phyloP scores from a whole-genome alignment of 2,797 vertebrate genomes.

The Notolepis coatsorum region DNA sequence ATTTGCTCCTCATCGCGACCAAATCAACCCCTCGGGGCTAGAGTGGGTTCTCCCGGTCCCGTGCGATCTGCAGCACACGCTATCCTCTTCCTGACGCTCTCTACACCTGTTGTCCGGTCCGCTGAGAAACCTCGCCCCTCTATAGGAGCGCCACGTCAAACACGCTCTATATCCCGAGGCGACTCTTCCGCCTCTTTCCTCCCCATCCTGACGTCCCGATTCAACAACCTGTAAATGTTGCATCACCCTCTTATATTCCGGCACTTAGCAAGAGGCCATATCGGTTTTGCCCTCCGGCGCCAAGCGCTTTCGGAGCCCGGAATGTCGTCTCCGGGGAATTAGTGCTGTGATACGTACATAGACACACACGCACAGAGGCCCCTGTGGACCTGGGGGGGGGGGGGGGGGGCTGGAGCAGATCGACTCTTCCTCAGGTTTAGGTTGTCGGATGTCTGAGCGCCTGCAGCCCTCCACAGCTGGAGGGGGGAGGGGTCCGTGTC shows the following conservation, averaged over 20 bases:
- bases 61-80: conserved; percentile 45
- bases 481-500: conserved; percentile 36
- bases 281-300: conserved; percentile 16
- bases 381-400: conserved; percentile 30
- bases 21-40: conserved; percentile 56
- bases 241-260: conserved; percentile 40
- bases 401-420: conserved; percentile 14
- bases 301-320: conserved; percentile 36
- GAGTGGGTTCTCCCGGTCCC: conserved; percentile 52
- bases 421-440: conserved; percentile 20
- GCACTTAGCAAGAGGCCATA: conserved; percentile 34
- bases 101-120: conserved; percentile 23
- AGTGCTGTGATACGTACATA: conserved; percentile 22
- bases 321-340: conserved; percentile 48
- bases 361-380: conserved; percentile 16
- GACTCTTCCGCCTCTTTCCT: not conserved
- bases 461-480: conserved; percentile 51
- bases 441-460: conserved; percentile 27
- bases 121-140: conserved; percentile 17
- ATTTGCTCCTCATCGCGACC: conserved; percentile 75
- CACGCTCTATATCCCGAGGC: conserved; percentile 7
- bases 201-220: conserved; percentile 37
- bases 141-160: conserved; percentile 27
- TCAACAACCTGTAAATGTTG: conserved; percentile 47
- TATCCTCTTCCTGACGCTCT: conserved; percentile 41